Evolutionary conservation across 53 echinoderm and acorn worm genomes (phyloP).

Genomic region (Temnopleurus reevesii): DNA sequence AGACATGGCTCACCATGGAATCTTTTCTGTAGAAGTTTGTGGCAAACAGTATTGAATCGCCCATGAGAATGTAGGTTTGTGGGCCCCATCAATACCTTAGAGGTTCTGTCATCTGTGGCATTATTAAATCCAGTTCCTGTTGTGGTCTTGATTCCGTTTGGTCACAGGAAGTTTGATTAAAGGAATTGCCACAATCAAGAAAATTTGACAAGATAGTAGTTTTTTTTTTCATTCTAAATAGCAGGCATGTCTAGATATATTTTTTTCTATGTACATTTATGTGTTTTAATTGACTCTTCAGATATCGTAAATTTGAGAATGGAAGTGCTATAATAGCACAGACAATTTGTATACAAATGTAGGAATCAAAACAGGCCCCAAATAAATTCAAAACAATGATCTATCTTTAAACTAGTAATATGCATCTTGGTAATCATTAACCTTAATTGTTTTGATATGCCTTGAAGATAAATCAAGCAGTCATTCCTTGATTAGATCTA

Average conservation of each 20-base stretch:
- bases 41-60: background rate
- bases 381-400: background rate
- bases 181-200: background rate
- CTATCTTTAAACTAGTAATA: too few relatives aligned
- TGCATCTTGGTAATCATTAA: too few relatives aligned
- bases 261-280: too few relatives aligned
- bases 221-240: background rate
- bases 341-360: background rate
- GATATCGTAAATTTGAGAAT: background rate
- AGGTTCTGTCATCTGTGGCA: conserved; percentile 47
- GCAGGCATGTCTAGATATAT: too few relatives aligned
- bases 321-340: background rate
- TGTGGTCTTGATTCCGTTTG: conserved; percentile 26
- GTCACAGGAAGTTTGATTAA: conserved; percentile 54
- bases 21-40: background rate
- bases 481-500: background rate
- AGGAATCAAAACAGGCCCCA: background rate
- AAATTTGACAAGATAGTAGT: conserved; percentile 18
- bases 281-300: background rate
- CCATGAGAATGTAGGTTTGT: conserved; percentile 43
- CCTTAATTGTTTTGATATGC: background rate
- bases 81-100: conserved; percentile 27
- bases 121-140: conserved; percentile 43
- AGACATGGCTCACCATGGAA: conserved; percentile 3
- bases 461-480: background rate